Evolutionary conservation across 2,113 vertebrate genomes (phyloP).

Genomic region (Urocitellus parryii): DNA sequence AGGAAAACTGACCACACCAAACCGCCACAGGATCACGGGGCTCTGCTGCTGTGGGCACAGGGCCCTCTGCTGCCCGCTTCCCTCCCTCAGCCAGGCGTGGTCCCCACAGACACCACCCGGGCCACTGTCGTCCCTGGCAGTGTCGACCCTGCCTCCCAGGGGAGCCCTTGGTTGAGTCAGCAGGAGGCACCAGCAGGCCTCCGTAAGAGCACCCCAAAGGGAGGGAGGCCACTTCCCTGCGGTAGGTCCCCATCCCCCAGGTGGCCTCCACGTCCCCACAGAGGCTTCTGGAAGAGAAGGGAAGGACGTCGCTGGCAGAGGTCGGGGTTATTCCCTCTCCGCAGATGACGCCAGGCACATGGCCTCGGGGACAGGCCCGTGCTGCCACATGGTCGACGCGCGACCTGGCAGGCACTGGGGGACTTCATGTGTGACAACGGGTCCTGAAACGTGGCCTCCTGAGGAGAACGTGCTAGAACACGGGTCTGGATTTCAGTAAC

Average conservation of each 20-base stretch:
- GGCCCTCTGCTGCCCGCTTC: no score
- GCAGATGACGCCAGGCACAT: no score
- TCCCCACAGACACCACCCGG: not conserved
- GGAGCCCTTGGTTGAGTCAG: not conserved
- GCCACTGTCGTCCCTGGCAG: rapidly evolving
- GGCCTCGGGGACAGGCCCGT: no score
- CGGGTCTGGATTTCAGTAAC: not conserved
- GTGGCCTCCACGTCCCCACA: no score
- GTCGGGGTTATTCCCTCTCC: not conserved
- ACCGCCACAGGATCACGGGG: no score
- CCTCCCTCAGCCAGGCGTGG: not conserved
- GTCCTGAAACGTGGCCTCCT: not conserved
- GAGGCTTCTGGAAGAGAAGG: not conserved
- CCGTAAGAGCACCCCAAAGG: no score
- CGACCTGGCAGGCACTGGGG: no score
- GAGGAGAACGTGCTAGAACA: not conserved
- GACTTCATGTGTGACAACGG: not conserved
- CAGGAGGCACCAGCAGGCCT: no score
- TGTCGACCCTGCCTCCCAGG: not conserved
- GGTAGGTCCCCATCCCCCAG: not conserved
- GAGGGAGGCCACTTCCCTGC: rapidly evolving
- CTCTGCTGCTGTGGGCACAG: no score
- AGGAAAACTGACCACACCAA: not conserved
- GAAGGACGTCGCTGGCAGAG: no score
- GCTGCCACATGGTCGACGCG: no score